These are phyloP conservation scores for Nemapogon koenigi DNA, from an alignment of 2,888 invertebrate species.

Conservation along the genomic window DNA sequence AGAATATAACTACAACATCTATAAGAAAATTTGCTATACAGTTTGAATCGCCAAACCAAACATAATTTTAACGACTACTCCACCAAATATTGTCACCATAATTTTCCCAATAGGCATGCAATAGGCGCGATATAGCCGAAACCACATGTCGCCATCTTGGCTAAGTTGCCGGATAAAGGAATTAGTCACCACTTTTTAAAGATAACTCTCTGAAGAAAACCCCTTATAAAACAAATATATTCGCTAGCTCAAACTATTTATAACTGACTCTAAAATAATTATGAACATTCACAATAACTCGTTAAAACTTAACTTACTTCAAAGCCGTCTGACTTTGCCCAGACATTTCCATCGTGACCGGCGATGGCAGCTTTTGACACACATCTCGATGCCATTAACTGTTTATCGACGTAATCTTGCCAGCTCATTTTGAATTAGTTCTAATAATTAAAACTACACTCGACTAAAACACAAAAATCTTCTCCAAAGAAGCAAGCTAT, in stretches of 20 bases:
- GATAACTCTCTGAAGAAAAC: constrained; percentile 18
- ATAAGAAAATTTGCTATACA: too few relatives aligned
- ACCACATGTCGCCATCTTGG: constrained; percentile 66
- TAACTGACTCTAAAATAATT: constrained; percentile 14
- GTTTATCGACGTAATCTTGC: constrained; percentile 98
- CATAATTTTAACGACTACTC: too few relatives aligned
- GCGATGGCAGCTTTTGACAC: constrained; percentile 94
- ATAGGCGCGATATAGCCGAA: constrained; percentile 1
- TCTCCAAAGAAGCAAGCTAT: constrained; percentile 54
- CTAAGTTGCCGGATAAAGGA: constrained; percentile 46
- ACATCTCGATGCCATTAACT: constrained; percentile 93
- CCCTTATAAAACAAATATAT: constrained; percentile 23
- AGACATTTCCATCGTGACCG: constrained; percentile 93
- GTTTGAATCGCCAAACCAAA: too few relatives aligned
- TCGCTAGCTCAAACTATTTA: constrained; percentile 15
- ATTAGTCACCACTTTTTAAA: constrained; percentile 40
- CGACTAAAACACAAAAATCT: constrained; percentile 52
- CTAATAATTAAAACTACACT: constrained; percentile 62
- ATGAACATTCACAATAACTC: constrained; percentile 33
- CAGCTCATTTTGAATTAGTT: constrained; percentile 85
- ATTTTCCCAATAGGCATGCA: too few relatives aligned
- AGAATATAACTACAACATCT: too few relatives aligned
- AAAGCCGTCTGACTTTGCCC: constrained; percentile 93
- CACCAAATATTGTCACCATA: too few relatives aligned
- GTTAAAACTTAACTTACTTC: constrained; percentile 77